Percentiles rank a stretch among this genome's conserved stretches.
Evolutionary conservation across 2,113 vertebrate genomes (phyloP).

Genomic region (Tragelaphus buxtoni): DNA sequence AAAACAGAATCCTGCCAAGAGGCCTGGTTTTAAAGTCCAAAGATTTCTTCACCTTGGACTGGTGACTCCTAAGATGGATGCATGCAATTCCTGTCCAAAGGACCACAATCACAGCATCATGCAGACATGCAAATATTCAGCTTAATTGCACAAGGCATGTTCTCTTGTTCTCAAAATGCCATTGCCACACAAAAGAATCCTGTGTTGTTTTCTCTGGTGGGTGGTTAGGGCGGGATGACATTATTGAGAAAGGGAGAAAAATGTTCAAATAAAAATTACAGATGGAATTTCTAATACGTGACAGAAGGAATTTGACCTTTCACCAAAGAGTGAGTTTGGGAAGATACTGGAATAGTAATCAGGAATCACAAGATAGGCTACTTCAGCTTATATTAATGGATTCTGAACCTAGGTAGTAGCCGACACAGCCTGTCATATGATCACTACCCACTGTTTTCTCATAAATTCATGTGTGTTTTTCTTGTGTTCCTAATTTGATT

Average conservation of each 20-base stretch:
- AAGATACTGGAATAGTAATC: not conserved
- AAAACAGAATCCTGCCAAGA: not conserved
- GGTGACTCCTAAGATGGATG: not conserved
- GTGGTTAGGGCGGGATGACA: conserved; percentile 25
- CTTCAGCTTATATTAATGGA: not conserved
- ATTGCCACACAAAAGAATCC: conserved; percentile 33
- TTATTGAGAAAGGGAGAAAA: conserved; percentile 35
- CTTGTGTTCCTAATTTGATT: not conserved
- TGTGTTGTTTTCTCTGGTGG: conserved; percentile 34
- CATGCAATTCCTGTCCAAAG: not conserved
- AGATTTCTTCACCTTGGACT: not conserved
- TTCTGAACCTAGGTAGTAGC: not conserved
- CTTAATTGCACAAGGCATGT: not conserved
- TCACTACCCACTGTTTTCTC: not conserved
- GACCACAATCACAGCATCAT: conserved; percentile 3
- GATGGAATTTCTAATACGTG: conserved; percentile 54
- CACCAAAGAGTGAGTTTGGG: conserved; percentile 19
- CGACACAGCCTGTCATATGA: not conserved
- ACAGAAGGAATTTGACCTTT: conserved; percentile 47
- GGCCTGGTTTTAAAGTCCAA: not conserved
- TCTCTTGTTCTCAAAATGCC: conserved; percentile 51
- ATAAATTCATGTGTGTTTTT: not conserved
- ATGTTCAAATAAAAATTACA: conserved; percentile 52
- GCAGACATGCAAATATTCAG: not conserved
- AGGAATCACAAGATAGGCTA: not conserved